These are phyloP conservation scores for Oreochromis mossambicus DNA, from an alignment of 2,797 vertebrate genomes.

Conservation along the genomic window DNA sequence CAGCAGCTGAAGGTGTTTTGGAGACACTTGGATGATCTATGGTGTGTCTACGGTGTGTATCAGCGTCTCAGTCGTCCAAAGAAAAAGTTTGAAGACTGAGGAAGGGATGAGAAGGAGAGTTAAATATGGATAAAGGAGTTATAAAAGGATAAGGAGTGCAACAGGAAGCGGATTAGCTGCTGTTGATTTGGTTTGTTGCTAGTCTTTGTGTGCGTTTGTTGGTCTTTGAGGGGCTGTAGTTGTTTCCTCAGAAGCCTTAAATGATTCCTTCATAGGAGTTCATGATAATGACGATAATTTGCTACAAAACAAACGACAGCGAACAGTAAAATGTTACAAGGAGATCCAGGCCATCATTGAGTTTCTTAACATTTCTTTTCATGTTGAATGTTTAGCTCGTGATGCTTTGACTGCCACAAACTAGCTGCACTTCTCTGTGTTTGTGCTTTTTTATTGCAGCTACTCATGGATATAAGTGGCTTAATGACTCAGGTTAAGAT, in stretches of 20 bases:
- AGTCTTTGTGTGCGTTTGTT: neutral
- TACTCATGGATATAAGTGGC: neutral
- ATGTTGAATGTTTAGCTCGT: neutral
- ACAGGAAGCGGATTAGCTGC: conserved; percentile 49
- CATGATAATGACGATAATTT: neutral
- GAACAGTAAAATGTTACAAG: neutral
- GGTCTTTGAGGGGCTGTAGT: neutral
- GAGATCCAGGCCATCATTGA: neutral
- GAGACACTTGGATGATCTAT: neutral
- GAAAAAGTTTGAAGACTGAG: neutral
- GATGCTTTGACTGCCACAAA: neutral
- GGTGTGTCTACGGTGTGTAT: neutral
- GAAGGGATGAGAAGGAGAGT: conserved; percentile 34
- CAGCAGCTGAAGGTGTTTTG: neutral
- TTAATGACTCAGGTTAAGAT: neutral
- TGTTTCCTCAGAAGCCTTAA: neutral
- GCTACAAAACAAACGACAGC: neutral
- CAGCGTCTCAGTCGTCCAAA: conserved; percentile 3
- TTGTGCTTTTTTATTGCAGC: accelerated
- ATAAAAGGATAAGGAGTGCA: conserved; percentile 38
- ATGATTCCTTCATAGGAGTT: neutral
- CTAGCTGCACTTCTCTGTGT: neutral
- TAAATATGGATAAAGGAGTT: conserved; percentile 52
- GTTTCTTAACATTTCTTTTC: neutral
- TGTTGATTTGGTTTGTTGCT: conserved; percentile 23